Percentiles rank a stretch among this genome's conserved stretches.
Conservation (phyloP, 2,113 vertebrate genomes). For the Ellobius talpinus region DNA sequence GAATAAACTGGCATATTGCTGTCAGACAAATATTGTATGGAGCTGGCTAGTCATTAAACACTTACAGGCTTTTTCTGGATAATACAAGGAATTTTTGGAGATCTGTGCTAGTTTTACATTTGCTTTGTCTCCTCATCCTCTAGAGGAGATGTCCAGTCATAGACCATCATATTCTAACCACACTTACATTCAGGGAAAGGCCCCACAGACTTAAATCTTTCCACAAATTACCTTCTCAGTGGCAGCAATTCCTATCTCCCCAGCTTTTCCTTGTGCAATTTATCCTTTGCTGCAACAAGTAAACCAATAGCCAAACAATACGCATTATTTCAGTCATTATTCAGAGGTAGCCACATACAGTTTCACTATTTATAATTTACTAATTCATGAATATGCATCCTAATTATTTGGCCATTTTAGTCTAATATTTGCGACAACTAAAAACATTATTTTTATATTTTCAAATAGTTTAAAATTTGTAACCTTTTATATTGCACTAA, state of each 20-base stretch:
- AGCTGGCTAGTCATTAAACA: too few relatives aligned
- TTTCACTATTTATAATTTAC: background rate
- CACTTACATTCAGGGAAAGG: background rate
- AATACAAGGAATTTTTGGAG: background rate
- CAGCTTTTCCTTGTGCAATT: background rate
- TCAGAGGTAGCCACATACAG: background rate
- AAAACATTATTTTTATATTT: background rate
- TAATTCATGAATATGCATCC: background rate
- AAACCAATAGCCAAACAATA: background rate
- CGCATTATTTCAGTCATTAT: background rate
- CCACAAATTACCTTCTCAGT: background rate
- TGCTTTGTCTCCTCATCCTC: background rate
- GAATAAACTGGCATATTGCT: background rate
- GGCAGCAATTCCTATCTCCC: fast-evolving
- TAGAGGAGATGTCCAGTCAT: fast-evolving
- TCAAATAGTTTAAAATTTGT: background rate
- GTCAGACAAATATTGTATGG: background rate
- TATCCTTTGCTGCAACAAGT: background rate
- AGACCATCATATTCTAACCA: background rate
- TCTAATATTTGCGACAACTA: too few relatives aligned
- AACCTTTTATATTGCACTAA: background rate
- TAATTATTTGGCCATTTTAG: background rate
- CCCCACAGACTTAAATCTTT: background rate
- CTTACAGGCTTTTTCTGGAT: background rate
- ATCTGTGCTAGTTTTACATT: background rate